phyloP scores from a whole-genome alignment of 1,140 invertebrate genomes.

The Panagrolaimus sp. region DNA sequence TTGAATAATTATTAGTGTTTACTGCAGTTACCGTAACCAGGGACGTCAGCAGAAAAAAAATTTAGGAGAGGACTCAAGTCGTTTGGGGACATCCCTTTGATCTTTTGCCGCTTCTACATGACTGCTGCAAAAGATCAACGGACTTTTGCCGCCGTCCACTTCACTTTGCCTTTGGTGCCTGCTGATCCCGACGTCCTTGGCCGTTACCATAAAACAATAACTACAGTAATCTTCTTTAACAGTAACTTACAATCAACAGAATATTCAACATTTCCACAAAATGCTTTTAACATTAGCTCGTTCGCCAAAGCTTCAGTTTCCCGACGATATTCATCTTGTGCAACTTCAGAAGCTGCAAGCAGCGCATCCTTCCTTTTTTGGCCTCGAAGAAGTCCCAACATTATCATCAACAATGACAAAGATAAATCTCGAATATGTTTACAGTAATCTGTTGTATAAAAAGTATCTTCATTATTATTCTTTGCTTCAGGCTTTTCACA shows the following conservation, averaged over 20 bases:
- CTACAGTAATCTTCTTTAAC: too few species aligned
- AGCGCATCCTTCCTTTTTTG: neutral
- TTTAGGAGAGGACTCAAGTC: too few species aligned
- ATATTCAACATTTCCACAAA: conserved; percentile 11
- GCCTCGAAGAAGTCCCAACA: neutral
- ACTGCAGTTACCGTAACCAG: too few species aligned
- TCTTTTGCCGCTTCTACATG: too few species aligned
- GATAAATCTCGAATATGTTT: conserved; percentile 12
- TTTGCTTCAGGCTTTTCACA: neutral
- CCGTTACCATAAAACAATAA: too few species aligned
- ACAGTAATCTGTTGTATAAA: conserved; percentile 12
- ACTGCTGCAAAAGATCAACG: too few species aligned
- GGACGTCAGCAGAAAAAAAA: too few species aligned
- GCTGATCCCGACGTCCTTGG: too few species aligned
- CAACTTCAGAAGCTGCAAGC: neutral
- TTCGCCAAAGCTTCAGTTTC: conserved; percentile 4
- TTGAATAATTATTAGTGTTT: neutral
- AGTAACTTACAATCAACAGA: neutral
- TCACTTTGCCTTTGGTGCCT: too few species aligned
- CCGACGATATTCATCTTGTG: conserved; percentile 11
- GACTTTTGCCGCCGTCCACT: too few species aligned
- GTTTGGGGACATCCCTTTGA: too few species aligned
- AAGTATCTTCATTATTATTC: neutral
- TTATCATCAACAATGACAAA: neutral
- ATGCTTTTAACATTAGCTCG: conserved; percentile 16